These are phyloP conservation scores for Hipparchia sbordonii DNA, from an alignment of 2,888 invertebrate species.

Conservation along the genomic window DNA sequence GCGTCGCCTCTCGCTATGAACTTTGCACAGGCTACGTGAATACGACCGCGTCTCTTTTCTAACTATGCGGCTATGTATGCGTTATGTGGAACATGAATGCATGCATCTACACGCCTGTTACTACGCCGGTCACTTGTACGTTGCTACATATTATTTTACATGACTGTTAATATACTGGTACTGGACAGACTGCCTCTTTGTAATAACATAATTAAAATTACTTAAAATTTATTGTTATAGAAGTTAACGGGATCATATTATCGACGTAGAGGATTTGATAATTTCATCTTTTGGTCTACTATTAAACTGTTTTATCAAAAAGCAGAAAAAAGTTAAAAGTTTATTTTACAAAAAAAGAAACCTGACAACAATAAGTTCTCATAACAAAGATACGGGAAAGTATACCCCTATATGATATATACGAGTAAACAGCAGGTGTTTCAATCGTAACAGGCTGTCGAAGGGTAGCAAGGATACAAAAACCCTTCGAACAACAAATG, in stretches of 20 bases:
- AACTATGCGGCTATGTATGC: constrained; percentile 30
- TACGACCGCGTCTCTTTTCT: constrained; percentile 35
- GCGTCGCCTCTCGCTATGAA: constrained; percentile 71
- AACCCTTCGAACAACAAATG: background rate
- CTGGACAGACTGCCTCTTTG: background rate
- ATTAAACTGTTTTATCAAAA: no score
- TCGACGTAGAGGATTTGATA: no score
- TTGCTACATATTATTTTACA: background rate
- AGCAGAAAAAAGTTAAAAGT: no score
- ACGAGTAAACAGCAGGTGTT: no score
- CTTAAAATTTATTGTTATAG: background rate
- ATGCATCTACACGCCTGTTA: constrained; percentile 10
- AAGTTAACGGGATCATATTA: background rate
- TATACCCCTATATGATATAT: no score
- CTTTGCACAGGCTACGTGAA: constrained; percentile 66
- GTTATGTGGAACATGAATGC: constrained; percentile 6
- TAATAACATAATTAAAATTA: background rate
- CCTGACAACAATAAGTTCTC: no score
- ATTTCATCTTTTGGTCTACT: no score
- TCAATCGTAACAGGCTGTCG: background rate
- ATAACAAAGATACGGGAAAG: no score
- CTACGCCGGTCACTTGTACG: background rate
- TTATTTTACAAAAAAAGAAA: no score
- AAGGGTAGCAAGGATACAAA: background rate
- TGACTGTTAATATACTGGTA: background rate